Evolutionary conservation across 2,888 invertebrate species (phyloP).

Genomic region (Boloria selene): DNA sequence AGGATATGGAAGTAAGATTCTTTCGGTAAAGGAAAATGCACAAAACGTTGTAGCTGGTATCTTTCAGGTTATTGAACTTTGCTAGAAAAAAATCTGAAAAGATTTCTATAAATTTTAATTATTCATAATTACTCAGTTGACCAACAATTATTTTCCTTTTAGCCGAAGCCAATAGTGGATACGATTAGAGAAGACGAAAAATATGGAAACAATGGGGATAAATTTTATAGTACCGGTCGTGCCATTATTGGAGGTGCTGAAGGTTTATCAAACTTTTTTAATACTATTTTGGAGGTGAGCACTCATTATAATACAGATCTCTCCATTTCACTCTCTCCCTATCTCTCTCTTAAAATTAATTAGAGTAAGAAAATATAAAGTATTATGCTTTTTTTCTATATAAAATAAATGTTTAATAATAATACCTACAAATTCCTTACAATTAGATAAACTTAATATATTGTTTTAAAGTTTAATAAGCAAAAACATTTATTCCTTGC

Average conservation of each 20-base stretch:
- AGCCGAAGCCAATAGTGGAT: slow-evolving; percentile 89
- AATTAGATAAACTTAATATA: too few species aligned
- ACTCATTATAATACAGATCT: background rate
- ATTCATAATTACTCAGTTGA: background rate
- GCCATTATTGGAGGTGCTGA: slow-evolving; percentile 86
- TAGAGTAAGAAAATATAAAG: too few species aligned
- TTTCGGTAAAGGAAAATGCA: slow-evolving; percentile 69
- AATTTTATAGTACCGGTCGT: slow-evolving; percentile 84
- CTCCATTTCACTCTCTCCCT: too few species aligned
- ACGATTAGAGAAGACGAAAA: slow-evolving; percentile 88
- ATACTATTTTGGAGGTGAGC: slow-evolving; percentile 84
- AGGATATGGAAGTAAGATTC: slow-evolving; percentile 64
- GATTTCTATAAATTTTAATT: background rate
- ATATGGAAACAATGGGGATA: slow-evolving; percentile 89
- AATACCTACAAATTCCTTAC: too few species aligned
- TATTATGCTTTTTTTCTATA: background rate
- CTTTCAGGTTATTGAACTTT: slow-evolving; percentile 58
- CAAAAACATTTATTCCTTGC: background rate
- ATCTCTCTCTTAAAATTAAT: too few species aligned
- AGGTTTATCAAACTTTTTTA: slow-evolving; percentile 85
- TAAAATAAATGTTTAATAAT: background rate
- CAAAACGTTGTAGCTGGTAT: slow-evolving; percentile 65
- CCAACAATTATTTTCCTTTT: slow-evolving; percentile 8
- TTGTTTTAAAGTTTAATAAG: background rate
- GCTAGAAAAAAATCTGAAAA: background rate